Evolutionary conservation across 2,113 vertebrate species (phyloP).

Genomic region (Spheniscus mendiculus): DNA sequence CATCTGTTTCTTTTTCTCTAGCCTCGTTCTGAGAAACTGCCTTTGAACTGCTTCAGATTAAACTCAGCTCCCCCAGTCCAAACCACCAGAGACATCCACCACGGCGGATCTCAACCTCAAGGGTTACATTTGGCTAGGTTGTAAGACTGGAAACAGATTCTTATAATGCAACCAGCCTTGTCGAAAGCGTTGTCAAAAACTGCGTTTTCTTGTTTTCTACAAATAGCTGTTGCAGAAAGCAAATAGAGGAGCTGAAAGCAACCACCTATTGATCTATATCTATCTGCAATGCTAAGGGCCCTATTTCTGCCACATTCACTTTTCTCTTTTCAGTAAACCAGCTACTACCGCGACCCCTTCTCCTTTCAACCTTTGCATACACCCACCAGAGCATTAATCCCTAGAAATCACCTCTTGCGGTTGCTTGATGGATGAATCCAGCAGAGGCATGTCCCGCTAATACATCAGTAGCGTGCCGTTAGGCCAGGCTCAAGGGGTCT

Average conservation of each 20-base stretch:
- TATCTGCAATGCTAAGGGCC: background rate
- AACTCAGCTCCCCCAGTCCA: background rate
- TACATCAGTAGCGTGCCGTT: background rate
- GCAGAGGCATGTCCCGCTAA: background rate
- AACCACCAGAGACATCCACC: background rate
- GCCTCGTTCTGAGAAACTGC: background rate
- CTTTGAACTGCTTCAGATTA: background rate
- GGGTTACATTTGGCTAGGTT: background rate
- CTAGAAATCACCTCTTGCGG: background rate
- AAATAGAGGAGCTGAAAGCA: background rate
- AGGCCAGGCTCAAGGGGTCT: background rate
- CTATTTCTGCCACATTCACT: background rate
- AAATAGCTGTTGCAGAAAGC: background rate
- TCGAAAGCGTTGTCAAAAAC: background rate
- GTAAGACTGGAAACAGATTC: background rate
- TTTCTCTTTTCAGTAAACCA: background rate
- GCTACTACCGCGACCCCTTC: background rate
- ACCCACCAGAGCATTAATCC: background rate
- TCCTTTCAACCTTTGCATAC: background rate
- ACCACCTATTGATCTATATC: background rate
- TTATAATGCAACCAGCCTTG: background rate
- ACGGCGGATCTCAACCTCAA: background rate
- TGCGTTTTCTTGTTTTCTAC: background rate
- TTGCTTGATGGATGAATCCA: constrained; percentile 21
- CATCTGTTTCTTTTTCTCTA: constrained; percentile 30